Percentiles rank a stretch among this genome's conserved stretches.
These are phyloP conservation scores for Calycopis cecrops DNA, from an alignment of 1,140 invertebrate species.

Conservation along the genomic window DNA sequence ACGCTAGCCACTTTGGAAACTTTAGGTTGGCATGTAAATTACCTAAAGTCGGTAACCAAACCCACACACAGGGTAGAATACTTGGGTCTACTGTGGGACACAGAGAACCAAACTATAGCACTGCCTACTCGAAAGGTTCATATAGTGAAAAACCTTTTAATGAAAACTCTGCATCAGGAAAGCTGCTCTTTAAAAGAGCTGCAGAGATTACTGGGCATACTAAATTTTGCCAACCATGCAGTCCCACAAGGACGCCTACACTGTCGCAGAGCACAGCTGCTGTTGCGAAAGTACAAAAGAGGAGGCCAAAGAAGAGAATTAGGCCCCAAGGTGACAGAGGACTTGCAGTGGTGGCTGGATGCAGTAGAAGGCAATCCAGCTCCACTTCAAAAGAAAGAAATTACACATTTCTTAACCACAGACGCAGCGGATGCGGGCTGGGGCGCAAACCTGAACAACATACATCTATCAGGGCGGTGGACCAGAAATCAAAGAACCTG, in stretches of 20 bases:
- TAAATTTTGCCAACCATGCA: slow-evolving; percentile 24
- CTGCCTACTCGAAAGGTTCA: not conserved
- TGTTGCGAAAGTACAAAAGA: slow-evolving; percentile 14
- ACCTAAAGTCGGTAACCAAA: slow-evolving; percentile 28
- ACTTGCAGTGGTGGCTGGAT: no score
- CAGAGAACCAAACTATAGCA: slow-evolving; percentile 2
- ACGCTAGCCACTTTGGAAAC: slow-evolving; percentile 21
- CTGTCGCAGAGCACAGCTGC: slow-evolving; percentile 17
- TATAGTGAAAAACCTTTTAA: slow-evolving; percentile 14
- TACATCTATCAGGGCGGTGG: slow-evolving; percentile 25
- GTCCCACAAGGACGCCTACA: slow-evolving; percentile 12
- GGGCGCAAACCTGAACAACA: slow-evolving; percentile 26
- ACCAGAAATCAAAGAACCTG: slow-evolving; percentile 23
- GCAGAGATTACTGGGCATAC: slow-evolving; percentile 17
- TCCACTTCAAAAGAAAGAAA: no score
- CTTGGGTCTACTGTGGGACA: slow-evolving; percentile 37
- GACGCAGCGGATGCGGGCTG: slow-evolving; percentile 38
- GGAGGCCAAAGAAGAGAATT: no score
- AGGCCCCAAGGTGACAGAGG: no score
- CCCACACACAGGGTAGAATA: slow-evolving; percentile 29
- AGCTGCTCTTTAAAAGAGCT: slow-evolving; percentile 12
- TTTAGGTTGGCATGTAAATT: slow-evolving; percentile 40
- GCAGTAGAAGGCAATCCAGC: no score
- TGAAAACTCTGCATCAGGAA: slow-evolving; percentile 3
- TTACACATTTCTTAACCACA: slow-evolving; percentile 35